These are phyloP conservation scores for Gastrophryne carolinensis DNA, from an alignment of 2,797 vertebrate species.

Conservation along the genomic window DNA sequence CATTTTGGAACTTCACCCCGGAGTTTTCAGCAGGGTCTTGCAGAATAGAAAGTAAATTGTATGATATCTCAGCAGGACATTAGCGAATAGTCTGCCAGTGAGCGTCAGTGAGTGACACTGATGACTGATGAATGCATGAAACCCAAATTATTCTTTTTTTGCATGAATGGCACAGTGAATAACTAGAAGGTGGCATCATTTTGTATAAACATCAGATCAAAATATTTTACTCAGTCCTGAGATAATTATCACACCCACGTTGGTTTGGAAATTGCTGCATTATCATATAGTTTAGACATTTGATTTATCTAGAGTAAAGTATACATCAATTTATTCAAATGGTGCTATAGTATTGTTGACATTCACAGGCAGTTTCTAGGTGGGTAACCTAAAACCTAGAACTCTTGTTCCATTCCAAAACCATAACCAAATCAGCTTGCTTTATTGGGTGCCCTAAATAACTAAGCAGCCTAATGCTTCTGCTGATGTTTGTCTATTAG, in stretches of 20 bases:
- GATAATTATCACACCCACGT: not conserved
- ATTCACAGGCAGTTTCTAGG: no score
- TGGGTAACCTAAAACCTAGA: no score
- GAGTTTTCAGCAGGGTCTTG: not conserved
- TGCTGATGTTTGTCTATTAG: no score
- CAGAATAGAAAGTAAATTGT: not conserved
- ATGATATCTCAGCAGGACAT: not conserved
- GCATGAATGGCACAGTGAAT: not conserved
- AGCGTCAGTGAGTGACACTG: no score
- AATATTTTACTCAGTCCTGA: not conserved
- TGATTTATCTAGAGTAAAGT: not conserved
- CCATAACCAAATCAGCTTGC: no score
- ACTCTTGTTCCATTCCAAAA: no score
- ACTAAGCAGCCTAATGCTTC: no score
- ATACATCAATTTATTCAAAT: no score
- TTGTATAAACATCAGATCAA: not conserved
- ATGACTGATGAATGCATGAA: not conserved
- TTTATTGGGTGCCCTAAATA: no score
- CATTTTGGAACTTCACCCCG: not conserved
- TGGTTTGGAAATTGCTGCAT: not conserved
- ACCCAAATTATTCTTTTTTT: not conserved
- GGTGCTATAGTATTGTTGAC: no score
- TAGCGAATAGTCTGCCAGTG: not conserved
- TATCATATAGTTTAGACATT: not conserved
- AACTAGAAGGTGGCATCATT: not conserved